Base-by-base conservation (phyloP, 1,140 invertebrate genomes). In the Chionoecetes opilio region DNA sequence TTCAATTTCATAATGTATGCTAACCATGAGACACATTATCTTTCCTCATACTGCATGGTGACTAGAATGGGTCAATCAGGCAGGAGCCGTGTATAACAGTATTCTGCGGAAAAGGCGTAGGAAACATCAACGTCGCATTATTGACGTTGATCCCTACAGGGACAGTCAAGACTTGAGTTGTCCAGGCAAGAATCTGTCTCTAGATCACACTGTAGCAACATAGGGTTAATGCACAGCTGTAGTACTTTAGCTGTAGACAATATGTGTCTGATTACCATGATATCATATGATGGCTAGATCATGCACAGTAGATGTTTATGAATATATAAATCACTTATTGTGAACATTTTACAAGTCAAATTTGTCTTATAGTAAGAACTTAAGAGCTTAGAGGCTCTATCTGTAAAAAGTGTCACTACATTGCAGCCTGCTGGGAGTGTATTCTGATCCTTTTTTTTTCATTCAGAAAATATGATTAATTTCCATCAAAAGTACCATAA, bases 31-130 rank as follows among this genome's bases (percentile, higher is more conserved):
- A 11, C 29, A 38, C 31, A 14, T 21, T 84, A 31, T 82, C 32
- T 82, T 31, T 34, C 26, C 53, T 89, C 46, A 86, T 41, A 53
- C 41, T 89, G 86, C 35, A 89, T 94, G 86, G 86, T 89, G 31
- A 29, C 86, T 87, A 94, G 93, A 94, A 82, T 94, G 37, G 86
- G 86, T 38, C n/a, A 89, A 89, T 89, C 93, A 94, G 93, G 63
- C 53, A 35, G 86, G 63, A 75, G 89, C 89, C 53, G 32, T 94
- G 29, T 94, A 88, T 82, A 93, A 89, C 17, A 95, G 35, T 87
- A 82, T 37, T 87, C 92, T 29, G 14, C 95, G 32, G 34, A 95
- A 95, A 31, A 38, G 63, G n/a, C 82, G 85, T n/a, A 92, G 53
- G 85, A 88, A 91, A 91, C 89, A 34, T 38, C 82, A 75, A 3